These are phyloP conservation scores for Oxycera nigricornis DNA, from an alignment of 2,888 invertebrate genomes.

Conservation along the genomic window DNA sequence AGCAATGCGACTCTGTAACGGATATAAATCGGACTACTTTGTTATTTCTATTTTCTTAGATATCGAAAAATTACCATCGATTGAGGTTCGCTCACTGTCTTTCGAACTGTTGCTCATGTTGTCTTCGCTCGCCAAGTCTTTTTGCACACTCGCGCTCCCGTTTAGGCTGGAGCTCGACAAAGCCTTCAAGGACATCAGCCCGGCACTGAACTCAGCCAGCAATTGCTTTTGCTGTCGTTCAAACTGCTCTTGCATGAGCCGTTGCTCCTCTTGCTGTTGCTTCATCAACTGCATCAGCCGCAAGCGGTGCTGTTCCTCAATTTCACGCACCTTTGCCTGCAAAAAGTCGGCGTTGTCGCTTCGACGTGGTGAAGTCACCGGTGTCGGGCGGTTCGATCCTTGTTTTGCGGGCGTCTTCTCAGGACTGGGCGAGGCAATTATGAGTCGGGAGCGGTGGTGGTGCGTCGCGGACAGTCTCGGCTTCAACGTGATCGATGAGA, in stretches of 20 bases:
- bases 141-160: background rate
- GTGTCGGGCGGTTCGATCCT: background rate
- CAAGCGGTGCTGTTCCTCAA: conserved; percentile 70
- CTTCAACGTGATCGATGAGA: conserved; percentile 34
- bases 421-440: background rate
- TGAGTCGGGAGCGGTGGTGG: conserved; percentile 1
- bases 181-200: conserved; percentile 25
- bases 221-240: conserved; percentile 71
- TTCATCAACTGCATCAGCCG: conserved; percentile 70
- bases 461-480: conserved; percentile 15
- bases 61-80: background rate
- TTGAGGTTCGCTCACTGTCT: background rate
- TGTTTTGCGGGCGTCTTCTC: background rate
- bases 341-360: background rate
- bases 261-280: conserved; percentile 71
- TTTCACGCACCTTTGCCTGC: conserved; percentile 63
- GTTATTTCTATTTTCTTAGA: too few species aligned
- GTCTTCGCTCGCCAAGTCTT: background rate
- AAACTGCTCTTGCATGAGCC: conserved; percentile 69
- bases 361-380: background rate
- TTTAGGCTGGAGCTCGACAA: background rate
- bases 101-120: background rate
- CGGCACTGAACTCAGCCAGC: conserved; percentile 58
- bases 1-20: conserved; percentile 5
- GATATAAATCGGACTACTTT: background rate